Evolutionary conservation across 2,797 vertebrate species (phyloP), one percentile per base, ranked within the genome.

Genomic region (Poecilia wingei): DNA sequence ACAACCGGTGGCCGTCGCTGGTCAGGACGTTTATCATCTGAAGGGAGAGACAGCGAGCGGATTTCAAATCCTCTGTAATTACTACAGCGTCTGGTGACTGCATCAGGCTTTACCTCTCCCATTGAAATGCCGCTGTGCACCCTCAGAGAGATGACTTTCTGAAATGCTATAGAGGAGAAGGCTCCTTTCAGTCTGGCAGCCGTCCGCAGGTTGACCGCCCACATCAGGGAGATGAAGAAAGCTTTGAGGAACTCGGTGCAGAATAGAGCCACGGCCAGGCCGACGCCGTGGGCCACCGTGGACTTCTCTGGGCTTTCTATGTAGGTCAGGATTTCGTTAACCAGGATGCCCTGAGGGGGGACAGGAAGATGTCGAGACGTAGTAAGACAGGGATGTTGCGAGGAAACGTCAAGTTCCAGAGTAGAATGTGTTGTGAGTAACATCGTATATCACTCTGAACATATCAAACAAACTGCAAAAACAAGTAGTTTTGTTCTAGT

Each of bases 21-120:
- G 95, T 96, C 77, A 97, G 82, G 20, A 96, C 75, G 33, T 96
- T 97, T 81, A 97, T 95, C 76, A 96, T 89, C 97, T 97, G 89
- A 59, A 43, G 73, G 51, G 78, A 45, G 68, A 45, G 41, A 69
- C 10, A 33, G 10, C 10, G 33, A 20, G 31, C 2, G 22, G 36
- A 31, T 6, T 28, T 74, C 4, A 43, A n/a, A n/a, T 22, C 31
- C 13, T 53, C 18, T 20, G 16, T 10, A 43, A 68, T 68, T 6
- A 14, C 12, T 6, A 3, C 68, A 8, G 4, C 3, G 20, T 51
- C 25, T 45, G 39, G 39, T 10, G 10, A 18, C 2, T 28, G 36
- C 10, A 3, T 25, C 8, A 12, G 41, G 22, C 49, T 68, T 55
- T 79, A 97, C 97, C 96, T 97, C 96, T 53, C 97, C 97, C 45